Conservation (phyloP, 2,888 invertebrate species). For the Dendrolimus houi region DNA sequence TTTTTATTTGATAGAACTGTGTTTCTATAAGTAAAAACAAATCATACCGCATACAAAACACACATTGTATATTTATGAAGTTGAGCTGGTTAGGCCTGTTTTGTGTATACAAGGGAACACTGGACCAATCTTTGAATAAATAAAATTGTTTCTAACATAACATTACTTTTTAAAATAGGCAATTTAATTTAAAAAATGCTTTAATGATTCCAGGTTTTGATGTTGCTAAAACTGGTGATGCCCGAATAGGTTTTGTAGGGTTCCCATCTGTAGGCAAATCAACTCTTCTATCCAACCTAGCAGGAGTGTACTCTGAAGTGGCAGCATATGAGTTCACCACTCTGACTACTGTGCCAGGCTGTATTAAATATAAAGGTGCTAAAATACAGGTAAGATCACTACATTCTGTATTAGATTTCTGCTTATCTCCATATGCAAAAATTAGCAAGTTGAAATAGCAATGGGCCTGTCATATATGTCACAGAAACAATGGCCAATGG, state of each 20-base stretch:
- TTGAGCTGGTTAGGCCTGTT: neutral
- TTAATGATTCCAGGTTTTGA: constrained; percentile 84
- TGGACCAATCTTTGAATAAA: neutral
- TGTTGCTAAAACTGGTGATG: constrained; percentile 99
- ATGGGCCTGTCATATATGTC: no score
- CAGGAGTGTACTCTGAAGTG: constrained; percentile 99
- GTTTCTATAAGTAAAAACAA: no score
- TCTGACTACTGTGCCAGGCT: constrained; percentile 98
- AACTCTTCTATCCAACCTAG: constrained; percentile 95
- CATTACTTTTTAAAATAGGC: neutral
- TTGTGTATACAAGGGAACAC: no score
- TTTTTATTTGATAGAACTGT: no score
- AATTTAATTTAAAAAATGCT: neutral
- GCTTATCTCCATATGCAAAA: no score
- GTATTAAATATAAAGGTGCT: constrained; percentile 99
- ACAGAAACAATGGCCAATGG: no score
- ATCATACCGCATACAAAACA: no score
- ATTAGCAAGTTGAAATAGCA: no score
- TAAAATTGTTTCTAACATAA: neutral
- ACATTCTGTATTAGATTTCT: no score
- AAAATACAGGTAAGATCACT: constrained; percentile 89
- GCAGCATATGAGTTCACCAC: constrained; percentile 99
- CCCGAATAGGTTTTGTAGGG: constrained; percentile 98
- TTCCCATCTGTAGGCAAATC: constrained; percentile 99
- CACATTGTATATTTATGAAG: no score